These are phyloP conservation scores for Rosalia funebris DNA, from an alignment of 2,888 invertebrate species.

Conservation along the genomic window DNA sequence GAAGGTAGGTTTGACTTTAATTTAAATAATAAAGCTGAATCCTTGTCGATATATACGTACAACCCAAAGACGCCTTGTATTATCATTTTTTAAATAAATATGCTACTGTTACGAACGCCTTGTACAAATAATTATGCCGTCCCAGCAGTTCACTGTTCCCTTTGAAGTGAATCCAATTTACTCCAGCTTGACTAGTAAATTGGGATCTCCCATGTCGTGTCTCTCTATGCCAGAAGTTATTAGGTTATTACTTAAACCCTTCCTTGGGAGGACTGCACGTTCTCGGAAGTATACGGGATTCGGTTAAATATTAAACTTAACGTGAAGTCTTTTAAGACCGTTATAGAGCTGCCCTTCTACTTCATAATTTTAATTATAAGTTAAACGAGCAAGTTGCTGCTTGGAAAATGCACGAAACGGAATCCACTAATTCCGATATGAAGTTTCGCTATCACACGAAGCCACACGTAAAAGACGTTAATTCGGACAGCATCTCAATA, in stretches of 20 bases:
- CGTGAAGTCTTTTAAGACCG: background rate
- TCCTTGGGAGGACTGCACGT: background rate
- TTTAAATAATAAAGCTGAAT: too few relatives aligned
- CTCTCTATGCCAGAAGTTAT: slow-evolving; percentile 12
- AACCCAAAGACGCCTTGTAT: too few relatives aligned
- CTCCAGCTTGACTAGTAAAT: slow-evolving; percentile 4
- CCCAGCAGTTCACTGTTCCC: background rate
- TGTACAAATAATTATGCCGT: slow-evolving; percentile 2
- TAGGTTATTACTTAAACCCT: slow-evolving; percentile 4
- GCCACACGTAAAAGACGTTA: too few relatives aligned
- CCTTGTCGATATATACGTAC: too few relatives aligned
- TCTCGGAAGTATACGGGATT: background rate
- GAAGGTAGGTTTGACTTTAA: too few relatives aligned
- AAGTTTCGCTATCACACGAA: too few relatives aligned
- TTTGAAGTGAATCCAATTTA: slow-evolving; percentile 14
- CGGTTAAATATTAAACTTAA: background rate
- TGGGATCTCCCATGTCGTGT: slow-evolving; percentile 6
- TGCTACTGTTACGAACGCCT: too few relatives aligned
- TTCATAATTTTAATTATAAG: background rate
- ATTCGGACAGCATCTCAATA: too few relatives aligned
- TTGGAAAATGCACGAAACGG: background rate
- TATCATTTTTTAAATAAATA: too few relatives aligned
- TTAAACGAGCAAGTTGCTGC: too few relatives aligned
- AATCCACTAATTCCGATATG: background rate
- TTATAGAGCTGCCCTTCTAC: background rate